Base-by-base conservation (phyloP, 2,888 invertebrate genomes). In the Dynastes maya region DNA sequence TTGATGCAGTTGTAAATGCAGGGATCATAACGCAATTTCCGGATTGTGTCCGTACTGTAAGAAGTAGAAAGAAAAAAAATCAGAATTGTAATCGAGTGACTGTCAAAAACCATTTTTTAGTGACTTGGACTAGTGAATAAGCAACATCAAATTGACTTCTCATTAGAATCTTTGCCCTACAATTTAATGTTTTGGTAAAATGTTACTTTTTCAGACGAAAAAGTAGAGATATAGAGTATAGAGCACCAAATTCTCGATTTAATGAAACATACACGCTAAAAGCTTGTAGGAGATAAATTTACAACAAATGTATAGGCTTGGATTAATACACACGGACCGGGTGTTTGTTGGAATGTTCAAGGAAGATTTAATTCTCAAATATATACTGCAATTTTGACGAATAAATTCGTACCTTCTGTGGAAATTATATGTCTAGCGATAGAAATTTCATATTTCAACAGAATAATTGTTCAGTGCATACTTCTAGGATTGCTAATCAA, bases 301-400 rank as follows among this genome's bases (percentile, higher is more conserved):
- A 29, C 27, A 11, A 61, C 61, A 61, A 61, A 22, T 27, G 27
- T 27, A 8, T 61, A 29, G 61, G 61, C 29, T 61, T 61, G 29
- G 6, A 61, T 61, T 61, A 29, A 29, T 29, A 2, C 3, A 6
- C 29, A 9, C 6, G 6, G 61, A 27, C 9, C 29, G 29, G 29
- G 9, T 61, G 29, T 61, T 61, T 61, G 29, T 1, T 61, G 27
- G 29, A 5, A 61, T 29, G 29, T 61, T 55, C 2, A 55, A 2
- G 55, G 55, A 55, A 55, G 55, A 55, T 55, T 55, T 55, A 1
- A 22, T 55, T 55, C 55, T 55, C 55, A 55, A 6, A 55, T 8
- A n/a, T 55, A n/a, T 55, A 55, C 22, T 45, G 11, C 45, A 45
- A 45, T 55, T 55, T 55, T 55, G 22, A 55, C 55, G 22, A 55